These are phyloP conservation scores for Hoplodrina blanda DNA, from an alignment of 2,888 invertebrate genomes.

Conservation along the genomic window DNA sequence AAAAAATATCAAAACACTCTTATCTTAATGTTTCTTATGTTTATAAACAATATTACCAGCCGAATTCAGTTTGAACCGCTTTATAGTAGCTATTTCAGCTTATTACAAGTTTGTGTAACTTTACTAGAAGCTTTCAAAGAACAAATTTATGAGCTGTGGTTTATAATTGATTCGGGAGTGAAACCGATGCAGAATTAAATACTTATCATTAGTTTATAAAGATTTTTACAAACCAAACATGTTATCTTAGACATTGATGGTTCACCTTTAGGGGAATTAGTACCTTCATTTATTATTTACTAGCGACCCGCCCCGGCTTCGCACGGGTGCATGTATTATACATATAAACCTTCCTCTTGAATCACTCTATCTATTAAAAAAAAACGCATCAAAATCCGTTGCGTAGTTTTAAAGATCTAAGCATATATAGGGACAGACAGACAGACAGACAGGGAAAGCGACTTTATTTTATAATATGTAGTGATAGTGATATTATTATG, in stretches of 20 bases:
- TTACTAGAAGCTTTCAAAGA: conserved; percentile 20
- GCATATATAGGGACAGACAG: too few species aligned
- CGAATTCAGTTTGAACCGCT: conserved; percentile 20
- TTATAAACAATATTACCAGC: conserved; percentile 2
- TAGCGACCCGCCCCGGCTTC: too few species aligned
- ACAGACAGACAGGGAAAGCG: too few species aligned
- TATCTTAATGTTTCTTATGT: conserved; percentile 28
- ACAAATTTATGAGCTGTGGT: conserved; percentile 54
- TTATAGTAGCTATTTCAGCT: conserved; percentile 12
- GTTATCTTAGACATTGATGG: conserved; percentile 56
- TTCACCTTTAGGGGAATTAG: too few species aligned
- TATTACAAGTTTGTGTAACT: conserved; percentile 4
- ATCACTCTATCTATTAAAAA: too few species aligned
- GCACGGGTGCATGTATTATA: too few species aligned
- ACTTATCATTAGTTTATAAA: conserved; percentile 69
- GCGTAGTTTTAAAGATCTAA: too few species aligned
- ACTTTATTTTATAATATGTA: too few species aligned
- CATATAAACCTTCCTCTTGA: too few species aligned
- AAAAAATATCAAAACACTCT: conserved; percentile 14
- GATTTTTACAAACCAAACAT: conserved; percentile 69
- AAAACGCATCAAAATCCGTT: too few species aligned
- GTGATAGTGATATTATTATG: too few species aligned
- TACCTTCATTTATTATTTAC: too few species aligned
- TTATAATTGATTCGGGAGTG: conserved; percentile 60
- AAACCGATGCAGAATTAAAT: conserved; percentile 71